A percentile compares a stretch with the other conserved stretches of the same genome.
Conservation (phyloP, 1,140 invertebrate genomes). For the Neocloeon triangulifer region DNA sequence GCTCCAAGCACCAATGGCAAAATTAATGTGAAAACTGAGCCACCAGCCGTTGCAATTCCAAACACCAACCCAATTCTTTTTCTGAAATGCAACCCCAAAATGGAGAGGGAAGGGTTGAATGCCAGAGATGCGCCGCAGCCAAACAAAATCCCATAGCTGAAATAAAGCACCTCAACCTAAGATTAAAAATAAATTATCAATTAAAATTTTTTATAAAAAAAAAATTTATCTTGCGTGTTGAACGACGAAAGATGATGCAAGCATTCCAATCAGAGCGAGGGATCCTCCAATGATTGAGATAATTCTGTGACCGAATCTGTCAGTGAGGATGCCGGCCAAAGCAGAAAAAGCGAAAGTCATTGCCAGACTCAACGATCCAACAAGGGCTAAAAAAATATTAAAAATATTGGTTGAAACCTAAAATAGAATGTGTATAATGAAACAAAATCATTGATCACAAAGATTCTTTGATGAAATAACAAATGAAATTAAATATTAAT, state of each 20-base stretch:
- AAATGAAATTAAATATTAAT: too few relatives aligned
- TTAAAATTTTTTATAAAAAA: too few relatives aligned
- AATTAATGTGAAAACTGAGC: conserved; percentile 64
- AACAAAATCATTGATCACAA: too few relatives aligned
- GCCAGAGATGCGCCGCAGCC: conserved; percentile 69
- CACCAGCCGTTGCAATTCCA: conserved; percentile 75
- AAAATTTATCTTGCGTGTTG: conserved; percentile 19
- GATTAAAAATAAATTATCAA: too few relatives aligned
- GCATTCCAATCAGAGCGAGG: conserved; percentile 49
- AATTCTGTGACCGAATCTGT: conserved; percentile 55
- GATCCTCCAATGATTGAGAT: conserved; percentile 65
- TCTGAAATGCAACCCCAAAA: conserved; percentile 79
- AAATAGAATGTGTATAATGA: too few relatives aligned
- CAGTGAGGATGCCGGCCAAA: conserved; percentile 65
- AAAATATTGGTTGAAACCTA: too few relatives aligned
- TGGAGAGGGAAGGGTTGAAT: conserved; percentile 75
- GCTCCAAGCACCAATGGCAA: conserved; percentile 47
- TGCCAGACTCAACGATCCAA: conserved; percentile 69
- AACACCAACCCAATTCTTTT: conserved; percentile 64
- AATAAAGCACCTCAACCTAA: conserved; percentile 42
- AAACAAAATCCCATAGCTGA: conserved; percentile 75
- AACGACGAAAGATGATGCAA: conserved; percentile 55
- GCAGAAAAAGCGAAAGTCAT: conserved; percentile 76
- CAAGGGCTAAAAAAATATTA: conserved; percentile 65
- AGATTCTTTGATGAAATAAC: too few relatives aligned